A percentile compares a stretch with the other conserved stretches of the same genome.
phyloP scores from a whole-genome alignment of 2,888 invertebrate species.

The Drosophila peninsularis region DNA sequence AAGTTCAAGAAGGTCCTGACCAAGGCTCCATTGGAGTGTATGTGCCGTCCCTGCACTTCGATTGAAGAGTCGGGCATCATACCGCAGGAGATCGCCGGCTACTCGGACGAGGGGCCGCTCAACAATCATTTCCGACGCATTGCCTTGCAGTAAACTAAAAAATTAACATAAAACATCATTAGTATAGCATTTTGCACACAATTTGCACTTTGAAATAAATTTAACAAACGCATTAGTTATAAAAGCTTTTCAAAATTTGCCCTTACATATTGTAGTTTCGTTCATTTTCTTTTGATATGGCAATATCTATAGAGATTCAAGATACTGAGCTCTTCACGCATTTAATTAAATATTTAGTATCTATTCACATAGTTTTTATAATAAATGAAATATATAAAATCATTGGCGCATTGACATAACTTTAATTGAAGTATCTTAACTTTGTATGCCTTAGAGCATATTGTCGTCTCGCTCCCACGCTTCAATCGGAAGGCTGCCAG shows the following conservation, averaged over 20 bases:
- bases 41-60: constrained; percentile 96
- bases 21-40: constrained; percentile 95
- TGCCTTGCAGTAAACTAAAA: constrained; percentile 85
- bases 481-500: neutral
- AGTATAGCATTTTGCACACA: constrained; percentile 29
- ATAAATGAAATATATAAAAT: neutral
- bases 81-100: constrained; percentile 95
- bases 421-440: neutral
- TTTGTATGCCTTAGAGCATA: neutral
- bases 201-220: constrained; percentile 55
- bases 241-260: constrained; percentile 10
- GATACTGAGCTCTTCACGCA: neutral
- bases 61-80: constrained; percentile 94
- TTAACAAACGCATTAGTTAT: constrained; percentile 40
- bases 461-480: neutral
- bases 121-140: constrained; percentile 92
- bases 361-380: too few species aligned
- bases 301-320: neutral
- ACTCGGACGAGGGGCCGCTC: constrained; percentile 92
- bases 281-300: constrained; percentile 9
- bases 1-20: constrained; percentile 95
- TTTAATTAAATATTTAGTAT: neutral
- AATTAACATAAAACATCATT: constrained; percentile 44
- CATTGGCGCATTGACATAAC: neutral
- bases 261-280: neutral